These are phyloP conservation scores for Sebastes taczanowskii DNA, from an alignment of 2,797 vertebrate species.

Conservation along the genomic window DNA sequence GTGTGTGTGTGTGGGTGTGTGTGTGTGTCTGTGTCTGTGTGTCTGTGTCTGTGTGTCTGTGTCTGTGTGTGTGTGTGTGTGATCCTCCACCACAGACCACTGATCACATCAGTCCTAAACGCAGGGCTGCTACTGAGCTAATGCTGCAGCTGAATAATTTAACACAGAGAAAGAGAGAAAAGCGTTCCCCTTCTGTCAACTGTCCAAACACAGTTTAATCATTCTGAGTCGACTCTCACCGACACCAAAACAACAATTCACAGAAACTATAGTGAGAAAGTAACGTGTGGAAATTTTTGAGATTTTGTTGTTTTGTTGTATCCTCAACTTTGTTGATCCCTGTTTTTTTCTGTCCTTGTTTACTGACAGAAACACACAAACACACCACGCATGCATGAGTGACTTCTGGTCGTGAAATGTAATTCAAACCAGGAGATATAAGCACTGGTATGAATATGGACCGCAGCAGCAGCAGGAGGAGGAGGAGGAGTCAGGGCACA, in stretches of 20 bases:
- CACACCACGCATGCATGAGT: not conserved
- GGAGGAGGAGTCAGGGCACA: slow-evolving; percentile 53
- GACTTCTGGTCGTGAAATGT: slow-evolving; percentile 8
- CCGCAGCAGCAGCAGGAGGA: not conserved
- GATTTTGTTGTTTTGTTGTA: not conserved
- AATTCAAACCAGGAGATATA: slow-evolving; percentile 23
- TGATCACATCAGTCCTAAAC: slow-evolving; percentile 67
- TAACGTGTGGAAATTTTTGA: not conserved
- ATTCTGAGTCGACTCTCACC: slow-evolving; percentile 2
- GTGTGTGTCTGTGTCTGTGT: not conserved
- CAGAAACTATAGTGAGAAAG: not conserved
- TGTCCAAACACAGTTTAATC: slow-evolving; percentile 28
- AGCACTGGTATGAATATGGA: slow-evolving; percentile 21
- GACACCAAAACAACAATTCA: not conserved
- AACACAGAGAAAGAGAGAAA: slow-evolving; percentile 54
- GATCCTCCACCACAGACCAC: slow-evolving; percentile 65
- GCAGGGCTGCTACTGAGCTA: slow-evolving; percentile 69
- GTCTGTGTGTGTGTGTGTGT: not conserved
- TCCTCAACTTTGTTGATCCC: not conserved
- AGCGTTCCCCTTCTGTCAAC: slow-evolving; percentile 35
- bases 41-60: not conserved
- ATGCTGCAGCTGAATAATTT: slow-evolving; percentile 78
- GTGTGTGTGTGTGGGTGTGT: too few relatives aligned
- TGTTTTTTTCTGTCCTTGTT: not conserved
- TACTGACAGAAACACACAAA: not conserved